phyloP scores from a whole-genome alignment of 2,888 invertebrate genomes.

The Koerneria pararmatus region DNA sequence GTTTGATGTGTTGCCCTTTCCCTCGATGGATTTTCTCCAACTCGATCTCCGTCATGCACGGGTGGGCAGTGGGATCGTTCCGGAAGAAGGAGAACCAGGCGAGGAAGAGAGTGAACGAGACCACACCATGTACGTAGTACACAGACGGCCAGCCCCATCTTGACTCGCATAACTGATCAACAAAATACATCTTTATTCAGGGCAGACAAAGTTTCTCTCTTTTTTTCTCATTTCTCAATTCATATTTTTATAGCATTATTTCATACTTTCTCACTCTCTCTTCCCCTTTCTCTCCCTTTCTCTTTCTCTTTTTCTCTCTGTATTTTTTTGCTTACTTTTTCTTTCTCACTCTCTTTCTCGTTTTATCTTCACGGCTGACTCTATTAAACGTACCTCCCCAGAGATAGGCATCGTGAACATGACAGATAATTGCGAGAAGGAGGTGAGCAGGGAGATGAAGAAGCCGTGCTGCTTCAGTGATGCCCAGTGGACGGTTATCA shows the following conservation, averaged over 20 bases:
- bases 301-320: no score
- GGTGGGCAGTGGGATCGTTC: conserved; percentile 39
- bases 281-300: no score
- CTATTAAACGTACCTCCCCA: conserved; percentile 37
- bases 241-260: not conserved
- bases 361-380: not conserved
- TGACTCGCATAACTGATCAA: conserved; percentile 37
- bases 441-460: conserved; percentile 50
- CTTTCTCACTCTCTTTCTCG: no score
- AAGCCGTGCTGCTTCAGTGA: conserved; percentile 48
- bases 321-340: no score
- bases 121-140: conserved; percentile 40
- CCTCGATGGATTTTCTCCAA: conserved; percentile 43
- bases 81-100: conserved; percentile 33
- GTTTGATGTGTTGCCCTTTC: conserved; percentile 35
- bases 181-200: not conserved
- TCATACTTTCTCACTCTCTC: no score
- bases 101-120: conserved; percentile 35
- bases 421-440: conserved; percentile 52
- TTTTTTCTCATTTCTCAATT: not conserved
- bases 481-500: conserved; percentile 53
- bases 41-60: conserved; percentile 42
- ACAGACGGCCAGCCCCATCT: conserved; percentile 41
- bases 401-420: conserved; percentile 54
- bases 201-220: not conserved